Base-by-base conservation (phyloP, 2,113 vertebrate genomes). In the Erinaceus europaeus region DNA sequence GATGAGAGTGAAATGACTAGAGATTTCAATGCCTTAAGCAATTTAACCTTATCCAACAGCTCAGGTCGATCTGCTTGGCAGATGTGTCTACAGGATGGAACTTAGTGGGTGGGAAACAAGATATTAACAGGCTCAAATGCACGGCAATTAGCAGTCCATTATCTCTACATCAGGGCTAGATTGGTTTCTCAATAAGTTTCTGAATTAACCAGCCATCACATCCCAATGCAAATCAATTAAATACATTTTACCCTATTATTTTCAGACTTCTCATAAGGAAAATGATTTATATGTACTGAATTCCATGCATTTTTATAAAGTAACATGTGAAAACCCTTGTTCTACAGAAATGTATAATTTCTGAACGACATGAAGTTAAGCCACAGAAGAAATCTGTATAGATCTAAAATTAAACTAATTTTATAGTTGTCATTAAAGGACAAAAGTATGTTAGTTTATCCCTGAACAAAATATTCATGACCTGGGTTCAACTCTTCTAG, bases 41-140 rank as follows among this genome's bases (percentile, higher is more conserved):
- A 94, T 96, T 95, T 96, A 96, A 97, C 95, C 93, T 96, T 96
- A 92, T 95, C 94, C 94, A 93, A 25, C 32, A 65, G 44, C 53
- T 91, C 71, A 85, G 71, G 85, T 95, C 79, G 82, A 97, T 95
- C 79, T 88, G 91, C 42, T 77, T 94, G 90, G 94, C 95, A 96
- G 94, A 84, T 83, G 50, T 90, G 90, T 83, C 91, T 90, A 82
- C 25, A 74, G 89, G 93, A 94, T 34, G 71, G 73, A 93, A 94
- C 86, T 62, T 72, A 74, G 65, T 9, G 2, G 91, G 71, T 95
- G 88, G 93, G 94, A 95, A 96, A 89, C 82, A 94, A 83, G 36
- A 79, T 61, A 74, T 71, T 92, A 93, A 80, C 62, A 79, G 77
- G 93, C 90, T 93, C 88, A 93, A 96, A 95, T 76, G 64, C 67